Conservation (phyloP, 2,113 vertebrate genomes). For the Pipa parva region DNA sequence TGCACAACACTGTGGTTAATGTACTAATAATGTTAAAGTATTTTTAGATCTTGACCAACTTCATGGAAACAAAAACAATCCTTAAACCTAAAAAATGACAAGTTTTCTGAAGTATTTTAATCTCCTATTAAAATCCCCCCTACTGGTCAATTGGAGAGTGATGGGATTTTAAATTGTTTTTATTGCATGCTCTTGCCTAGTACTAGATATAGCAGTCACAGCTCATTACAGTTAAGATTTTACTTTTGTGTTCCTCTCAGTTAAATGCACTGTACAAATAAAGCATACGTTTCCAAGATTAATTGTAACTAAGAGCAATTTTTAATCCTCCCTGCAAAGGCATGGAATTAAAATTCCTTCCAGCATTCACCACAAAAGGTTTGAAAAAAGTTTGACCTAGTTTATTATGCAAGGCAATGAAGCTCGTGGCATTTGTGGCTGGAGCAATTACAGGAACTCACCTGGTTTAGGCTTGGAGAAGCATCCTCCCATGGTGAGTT, state of each 20-base stretch:
- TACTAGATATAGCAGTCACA: conserved; percentile 12
- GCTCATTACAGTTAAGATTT: conserved; percentile 21
- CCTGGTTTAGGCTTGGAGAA: conserved; percentile 98
- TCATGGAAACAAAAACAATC: too few relatives aligned
- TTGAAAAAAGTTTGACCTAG: conserved; percentile 52
- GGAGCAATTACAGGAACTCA: conserved; percentile 50
- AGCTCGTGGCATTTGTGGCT: conserved; percentile 41
- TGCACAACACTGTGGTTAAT: too few relatives aligned
- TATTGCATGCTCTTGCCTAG: conserved; percentile 2
- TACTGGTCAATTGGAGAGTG: conserved; percentile 3
- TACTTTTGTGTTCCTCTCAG: conserved; percentile 10
- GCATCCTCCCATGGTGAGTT: conserved; percentile 90
- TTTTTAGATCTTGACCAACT: too few relatives aligned
- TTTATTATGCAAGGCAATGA: conserved; percentile 19
- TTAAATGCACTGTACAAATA: conserved; percentile 10
- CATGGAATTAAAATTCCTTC: conserved; percentile 67
- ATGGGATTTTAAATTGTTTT: conserved; percentile 1
- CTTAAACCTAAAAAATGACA: too few relatives aligned
- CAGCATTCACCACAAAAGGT: background rate
- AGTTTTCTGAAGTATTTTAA: too few relatives aligned
- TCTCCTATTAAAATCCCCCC: conserved; percentile 43
- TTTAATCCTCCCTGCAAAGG: conserved; percentile 60
- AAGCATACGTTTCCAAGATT: conserved; percentile 43
- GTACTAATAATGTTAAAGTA: too few relatives aligned
- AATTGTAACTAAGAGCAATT: conserved; percentile 27